Evolutionary conservation across 2,113 vertebrate genomes (phyloP), one percentile per base, ranked within the genome.

Genomic region (Phyllostomus hastatus): DNA sequence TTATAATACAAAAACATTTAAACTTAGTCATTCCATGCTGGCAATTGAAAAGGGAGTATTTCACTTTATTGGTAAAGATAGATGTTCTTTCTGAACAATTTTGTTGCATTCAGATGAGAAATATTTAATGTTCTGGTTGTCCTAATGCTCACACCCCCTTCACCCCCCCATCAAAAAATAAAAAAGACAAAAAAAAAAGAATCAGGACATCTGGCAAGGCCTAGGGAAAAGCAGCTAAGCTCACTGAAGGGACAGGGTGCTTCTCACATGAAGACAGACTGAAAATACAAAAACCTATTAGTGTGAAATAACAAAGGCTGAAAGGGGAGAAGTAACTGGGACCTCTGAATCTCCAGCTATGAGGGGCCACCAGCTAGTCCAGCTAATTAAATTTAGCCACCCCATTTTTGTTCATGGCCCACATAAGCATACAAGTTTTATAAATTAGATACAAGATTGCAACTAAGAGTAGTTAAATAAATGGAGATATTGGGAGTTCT

Each of bases 261-360:
- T 96, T 97, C 94, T 95, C 80, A 90, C 92, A 95, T 86, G 96
- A 96, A 93, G 95, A 96, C 93, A 95, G 97, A 67, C 83, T 96
- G 67, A 97, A 98, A 95, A 89, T 80, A 97, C 93, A 97, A 97
- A 97, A 96, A 96, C 93, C 97, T 91, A 96, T 97, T 98, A 96
- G 96, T 94, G 95, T 87, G 97, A 93, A 97, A 93, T 95, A 96
- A 97, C 95, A 98, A 97, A 97, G 96, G 96, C 97, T 96, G 93
- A 98, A 95, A 97, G 87, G 73, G 26, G 67, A 96, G 94, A 85
- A 90, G 93, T 93, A 95, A 95, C 79, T 64, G 88, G 81, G 79
- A 64, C 61, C 67, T 95, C 96, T 66, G 84, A 94, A 64, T 91
- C 88, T 72, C 81, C 73, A 92, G 90, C 79, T 80, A 64, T 75